Conservation (phyloP, 2,888 invertebrate genomes). For the Chrysodeixis includens region DNA sequence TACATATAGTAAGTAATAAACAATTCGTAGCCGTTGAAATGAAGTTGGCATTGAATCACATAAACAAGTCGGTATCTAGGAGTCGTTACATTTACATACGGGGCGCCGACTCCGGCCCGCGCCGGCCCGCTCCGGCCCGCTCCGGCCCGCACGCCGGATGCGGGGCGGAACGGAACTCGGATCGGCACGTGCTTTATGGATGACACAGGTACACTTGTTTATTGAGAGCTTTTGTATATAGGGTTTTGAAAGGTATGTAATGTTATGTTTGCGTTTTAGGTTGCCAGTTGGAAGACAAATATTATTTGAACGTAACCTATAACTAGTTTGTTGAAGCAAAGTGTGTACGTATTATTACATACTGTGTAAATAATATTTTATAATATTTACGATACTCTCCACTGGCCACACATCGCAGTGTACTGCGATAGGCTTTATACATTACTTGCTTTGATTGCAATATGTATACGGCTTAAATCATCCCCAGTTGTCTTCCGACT, state of each 20-base stretch:
- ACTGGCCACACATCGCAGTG: too few species aligned
- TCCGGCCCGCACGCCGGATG: constrained; percentile 37
- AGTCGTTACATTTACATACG: constrained; percentile 62
- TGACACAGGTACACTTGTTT: constrained; percentile 54
- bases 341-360: too few species aligned
- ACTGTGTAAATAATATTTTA: too few species aligned
- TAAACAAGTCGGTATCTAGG: constrained; percentile 61
- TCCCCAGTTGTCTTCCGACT: too few species aligned
- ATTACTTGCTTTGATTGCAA: too few species aligned
- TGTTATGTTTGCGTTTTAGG: not conserved
- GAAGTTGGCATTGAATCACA: constrained; percentile 60
- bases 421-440: too few species aligned
- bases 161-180: constrained; percentile 56
- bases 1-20: constrained; percentile 52
- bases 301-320: not conserved
- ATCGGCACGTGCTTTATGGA: constrained; percentile 58
- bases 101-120: constrained; percentile 39
- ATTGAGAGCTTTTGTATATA: constrained; percentile 50
- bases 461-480: too few species aligned
- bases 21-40: constrained; percentile 50
- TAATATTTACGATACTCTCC: too few species aligned
- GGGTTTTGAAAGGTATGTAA: constrained; percentile 17
- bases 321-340: not conserved
- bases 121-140: constrained; percentile 11
- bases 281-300: not conserved